phyloP scores from a whole-genome alignment of 2,797 vertebrate species.

The Leptodactylus fallax region DNA sequence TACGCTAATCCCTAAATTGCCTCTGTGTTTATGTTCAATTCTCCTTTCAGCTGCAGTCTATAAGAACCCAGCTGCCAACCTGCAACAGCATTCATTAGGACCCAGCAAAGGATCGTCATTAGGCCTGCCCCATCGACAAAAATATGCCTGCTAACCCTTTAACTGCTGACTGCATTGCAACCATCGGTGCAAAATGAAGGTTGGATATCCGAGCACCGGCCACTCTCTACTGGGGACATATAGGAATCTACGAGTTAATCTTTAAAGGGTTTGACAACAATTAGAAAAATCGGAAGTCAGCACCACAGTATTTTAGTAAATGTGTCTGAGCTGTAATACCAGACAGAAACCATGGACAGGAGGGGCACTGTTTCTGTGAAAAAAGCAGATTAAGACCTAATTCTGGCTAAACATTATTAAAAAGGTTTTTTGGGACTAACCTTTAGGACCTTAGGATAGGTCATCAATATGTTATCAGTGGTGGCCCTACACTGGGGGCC shows the following conservation, averaged over 20 bases:
- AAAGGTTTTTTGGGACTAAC: too few species aligned
- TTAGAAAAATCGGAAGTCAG: background rate
- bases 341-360: background rate
- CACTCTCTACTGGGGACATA: too few species aligned
- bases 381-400: too few species aligned
- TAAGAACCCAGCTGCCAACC: constrained; percentile 51
- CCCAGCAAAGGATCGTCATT: constrained; percentile 9
- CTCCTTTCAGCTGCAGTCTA: constrained; percentile 42
- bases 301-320: too few species aligned
- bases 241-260: too few species aligned
- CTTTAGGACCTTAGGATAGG: too few species aligned
- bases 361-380: too few species aligned
- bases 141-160: constrained; percentile 1
- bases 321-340: background rate
- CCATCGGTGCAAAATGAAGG: too few species aligned
- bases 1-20: constrained; percentile 58
- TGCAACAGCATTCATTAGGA: constrained; percentile 45
- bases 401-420: too few species aligned
- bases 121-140: background rate
- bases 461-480: too few species aligned
- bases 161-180: background rate
- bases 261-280: background rate
- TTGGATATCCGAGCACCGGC: too few species aligned
- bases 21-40: constrained; percentile 48
- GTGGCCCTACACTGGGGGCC: too few species aligned